These are phyloP conservation scores for Zaprionus camerounensis DNA, from an alignment of 1,140 invertebrate species.

Conservation along the genomic window DNA sequence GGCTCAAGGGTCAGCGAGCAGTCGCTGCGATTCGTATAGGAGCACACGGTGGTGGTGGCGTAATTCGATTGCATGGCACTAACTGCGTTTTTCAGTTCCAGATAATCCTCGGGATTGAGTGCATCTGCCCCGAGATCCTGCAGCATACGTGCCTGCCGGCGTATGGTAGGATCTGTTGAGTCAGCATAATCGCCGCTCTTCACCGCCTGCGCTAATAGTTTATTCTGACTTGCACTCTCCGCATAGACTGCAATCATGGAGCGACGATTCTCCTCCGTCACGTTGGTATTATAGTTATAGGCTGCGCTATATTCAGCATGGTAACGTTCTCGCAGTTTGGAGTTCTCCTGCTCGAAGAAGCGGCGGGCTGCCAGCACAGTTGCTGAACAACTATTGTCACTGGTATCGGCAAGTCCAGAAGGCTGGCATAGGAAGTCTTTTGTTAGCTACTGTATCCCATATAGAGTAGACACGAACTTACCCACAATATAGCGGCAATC, in stretches of 20 bases:
- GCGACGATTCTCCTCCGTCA: constrained; percentile 68
- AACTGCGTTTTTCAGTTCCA: constrained; percentile 87
- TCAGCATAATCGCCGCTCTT: constrained; percentile 46
- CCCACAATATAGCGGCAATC: constrained; percentile 5
- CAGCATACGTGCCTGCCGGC: constrained; percentile 65
- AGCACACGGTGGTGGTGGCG: constrained; percentile 91
- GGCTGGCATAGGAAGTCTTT: constrained; percentile 21
- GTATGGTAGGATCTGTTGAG: constrained; percentile 56
- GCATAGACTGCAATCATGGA: constrained; percentile 68
- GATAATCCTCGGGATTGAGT: constrained; percentile 58
- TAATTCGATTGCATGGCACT: constrained; percentile 92
- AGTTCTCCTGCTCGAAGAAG: constrained; percentile 71
- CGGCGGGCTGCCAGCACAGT: constrained; percentile 47
- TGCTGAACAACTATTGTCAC: constrained; percentile 53
- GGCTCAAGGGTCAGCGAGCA: constrained; percentile 92
- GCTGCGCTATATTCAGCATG: constrained; percentile 54
- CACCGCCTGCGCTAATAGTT: constrained; percentile 58
- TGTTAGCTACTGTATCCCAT: not conserved
- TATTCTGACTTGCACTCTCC: constrained; percentile 59
- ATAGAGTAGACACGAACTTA: not conserved
- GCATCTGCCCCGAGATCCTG: constrained; percentile 63
- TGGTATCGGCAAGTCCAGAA: constrained; percentile 7
- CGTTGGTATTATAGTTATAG: constrained; percentile 76
- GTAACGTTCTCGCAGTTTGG: constrained; percentile 59
- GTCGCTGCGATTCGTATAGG: constrained; percentile 88